Evolutionary conservation across 2,888 invertebrate species (phyloP), one percentile per base, ranked within the genome.

Genomic region (Creontiades dilutus): DNA sequence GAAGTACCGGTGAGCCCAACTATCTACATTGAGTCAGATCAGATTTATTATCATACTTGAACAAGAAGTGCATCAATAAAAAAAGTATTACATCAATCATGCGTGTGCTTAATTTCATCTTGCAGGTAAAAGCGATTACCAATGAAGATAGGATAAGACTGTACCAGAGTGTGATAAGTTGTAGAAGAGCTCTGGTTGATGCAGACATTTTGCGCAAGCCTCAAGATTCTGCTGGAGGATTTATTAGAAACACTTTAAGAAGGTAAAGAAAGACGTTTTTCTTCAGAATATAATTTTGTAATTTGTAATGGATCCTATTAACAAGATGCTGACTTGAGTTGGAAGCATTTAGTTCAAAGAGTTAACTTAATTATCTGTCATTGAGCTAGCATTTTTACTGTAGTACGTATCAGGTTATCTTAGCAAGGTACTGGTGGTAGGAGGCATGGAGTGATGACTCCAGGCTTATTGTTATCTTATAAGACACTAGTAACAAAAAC

Each of bases 61-160:
- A n/a, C n/a, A n/a, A n/a, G n/a, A n/a, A n/a, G n/a, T n/a, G n/a
- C n/a, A n/a, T n/a, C n/a, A n/a, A n/a, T n/a, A n/a, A n/a, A n/a
- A n/a, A n/a, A n/a, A n/a, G n/a, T n/a, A n/a, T n/a, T n/a, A n/a
- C n/a, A n/a, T n/a, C n/a, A n/a, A n/a, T n/a, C n/a, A 7, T 37
- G 37, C 7, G 37, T 37, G 7, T 37, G 37, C 7, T 37, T n/a
- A n/a, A n/a, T 37, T 37, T 37, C 37, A 4, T 7, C 2, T 80
- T 7, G 11, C 91, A 94, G 94, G 93, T 94, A 57, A 94, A 94
- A 93, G 95, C 95, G 57, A 96, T 98, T 87, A 98, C 98, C 0
- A 96, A 97, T 92, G 97, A 98, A 91, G 98, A 99, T 93, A 95
- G 98, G 52, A 95, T 97, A 2, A 95, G 98, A 75, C 94, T 98